Base-by-base conservation (phyloP, 2,888 invertebrate species). In the Allophyes oxyacanthae region DNA sequence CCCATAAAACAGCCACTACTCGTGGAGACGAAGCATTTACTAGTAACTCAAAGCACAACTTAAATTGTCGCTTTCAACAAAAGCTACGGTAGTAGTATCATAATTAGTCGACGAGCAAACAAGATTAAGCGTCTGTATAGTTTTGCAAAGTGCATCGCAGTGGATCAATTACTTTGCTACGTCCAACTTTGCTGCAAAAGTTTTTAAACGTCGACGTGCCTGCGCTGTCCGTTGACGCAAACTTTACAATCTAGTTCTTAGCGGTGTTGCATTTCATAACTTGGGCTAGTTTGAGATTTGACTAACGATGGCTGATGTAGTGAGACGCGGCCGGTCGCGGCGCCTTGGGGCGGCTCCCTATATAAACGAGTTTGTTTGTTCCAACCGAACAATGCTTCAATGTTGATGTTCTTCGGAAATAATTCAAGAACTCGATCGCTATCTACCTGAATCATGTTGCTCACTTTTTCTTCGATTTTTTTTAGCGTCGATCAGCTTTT, bases 91-190 rank as follows among this genome's bases (percentile, higher is more conserved):
- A 49, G 41, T 64, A 48, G 46, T 42, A 55, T 63, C 69, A 42
- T 57, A 20, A 20, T 77, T 61, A n/a, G 70, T 60, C 68, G 48
- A 60, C 48, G 30, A 75, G 78, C 80, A 82, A 84, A 84, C 81
- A 82, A 81, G 54, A 69, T 79, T 71, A 78, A 75, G 64, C 63
- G 66, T 57, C 70, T 72, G 67, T 75, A 78, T 77, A 72, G 78
- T 75, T n/a, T n/a, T 76, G 71, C 71, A 68, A 74, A 84, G 82
- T 85, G 86, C 82, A 85, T 78, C 74, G 51, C 71, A 48, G 46
- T 60, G 74, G 82, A 83, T 87, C 85, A 81, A 84, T 88, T 86
- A 85, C 81, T n/a, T n/a, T 55, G 51, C 68, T 71, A n/a, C 74
- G 70, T 56, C 60, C 69, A 82, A 82, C 78, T 81, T 73, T 49